These are phyloP conservation scores for Luperina nickerlii DNA, from an alignment of 2,888 invertebrate genomes.

Conservation along the genomic window DNA sequence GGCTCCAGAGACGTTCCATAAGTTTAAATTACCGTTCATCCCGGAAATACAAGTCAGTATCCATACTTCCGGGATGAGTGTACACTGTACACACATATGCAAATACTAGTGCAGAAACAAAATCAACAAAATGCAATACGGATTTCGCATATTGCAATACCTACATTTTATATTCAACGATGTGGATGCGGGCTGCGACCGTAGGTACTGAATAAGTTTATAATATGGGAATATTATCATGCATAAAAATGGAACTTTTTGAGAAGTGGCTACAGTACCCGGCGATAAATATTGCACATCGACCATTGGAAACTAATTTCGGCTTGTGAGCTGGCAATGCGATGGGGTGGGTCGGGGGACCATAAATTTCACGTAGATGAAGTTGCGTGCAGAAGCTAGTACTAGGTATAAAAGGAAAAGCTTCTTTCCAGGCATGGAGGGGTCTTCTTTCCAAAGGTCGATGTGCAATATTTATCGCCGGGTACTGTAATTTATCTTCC, in stretches of 20 bases:
- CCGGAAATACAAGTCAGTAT: slow-evolving; percentile 17
- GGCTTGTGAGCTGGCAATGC: no score
- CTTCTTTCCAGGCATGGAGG: no score
- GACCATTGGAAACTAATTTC: no score
- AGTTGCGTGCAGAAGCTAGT: no score
- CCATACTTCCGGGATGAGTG: slow-evolving; percentile 17
- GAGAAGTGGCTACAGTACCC: not conserved
- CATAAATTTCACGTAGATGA: no score
- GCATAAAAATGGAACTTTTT: not conserved
- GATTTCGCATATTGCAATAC: slow-evolving; percentile 3
- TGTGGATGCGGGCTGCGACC: not conserved
- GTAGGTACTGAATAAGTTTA: not conserved
- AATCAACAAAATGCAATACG: slow-evolving; percentile 29
- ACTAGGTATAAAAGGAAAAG: no score
- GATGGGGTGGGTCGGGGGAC: no score
- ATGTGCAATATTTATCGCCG: no score
- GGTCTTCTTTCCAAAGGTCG: no score
- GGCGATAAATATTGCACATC: no score
- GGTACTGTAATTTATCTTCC: not conserved
- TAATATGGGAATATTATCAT: not conserved
- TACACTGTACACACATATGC: not conserved
- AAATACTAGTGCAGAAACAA: not conserved
- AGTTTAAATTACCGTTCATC: slow-evolving; percentile 2
- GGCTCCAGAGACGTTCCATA: not conserved
- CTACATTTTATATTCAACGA: not conserved